phyloP scores from a whole-genome alignment of 2,888 invertebrate genomes.

The Panzeria rudis region DNA sequence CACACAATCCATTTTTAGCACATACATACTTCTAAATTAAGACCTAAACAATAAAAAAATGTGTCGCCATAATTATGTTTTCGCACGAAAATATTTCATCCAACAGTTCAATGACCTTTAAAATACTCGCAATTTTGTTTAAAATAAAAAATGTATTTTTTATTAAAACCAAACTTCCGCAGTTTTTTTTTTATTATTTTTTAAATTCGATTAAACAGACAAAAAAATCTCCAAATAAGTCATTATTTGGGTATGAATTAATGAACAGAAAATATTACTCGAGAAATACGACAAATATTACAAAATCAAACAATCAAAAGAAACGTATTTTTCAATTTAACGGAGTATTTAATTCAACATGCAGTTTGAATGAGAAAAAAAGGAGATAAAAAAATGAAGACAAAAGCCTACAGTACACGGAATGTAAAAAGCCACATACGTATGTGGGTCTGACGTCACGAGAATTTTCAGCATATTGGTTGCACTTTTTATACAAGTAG shows the following conservation, averaged over 20 bases:
- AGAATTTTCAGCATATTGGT: no score
- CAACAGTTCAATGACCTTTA: conserved; percentile 44
- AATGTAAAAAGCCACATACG: no score
- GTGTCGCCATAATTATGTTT: conserved; percentile 45
- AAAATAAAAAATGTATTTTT: conserved; percentile 26
- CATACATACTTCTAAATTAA: conserved; percentile 36
- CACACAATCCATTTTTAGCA: background rate
- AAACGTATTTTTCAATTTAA: conserved; percentile 60
- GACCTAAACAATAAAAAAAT: conserved; percentile 16
- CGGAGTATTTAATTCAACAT: conserved; percentile 66
- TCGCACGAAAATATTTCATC: conserved; percentile 29
- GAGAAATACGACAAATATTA: conserved; percentile 16
- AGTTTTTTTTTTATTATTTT: conserved; percentile 11
- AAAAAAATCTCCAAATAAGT: conserved; percentile 51
- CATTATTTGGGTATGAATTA: conserved; percentile 40
- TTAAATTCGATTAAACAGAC: conserved; percentile 36
- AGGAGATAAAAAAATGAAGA: conserved; percentile 9
- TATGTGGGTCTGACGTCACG: no score
- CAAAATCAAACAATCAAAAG: conserved; percentile 46
- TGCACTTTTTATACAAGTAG: no score
- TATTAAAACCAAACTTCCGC: conserved; percentile 56
- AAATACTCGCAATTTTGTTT: conserved; percentile 37
- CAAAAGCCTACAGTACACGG: no score
- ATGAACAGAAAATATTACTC: conserved; percentile 37
- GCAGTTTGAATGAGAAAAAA: conserved; percentile 27